phyloP scores from a whole-genome alignment of 2,113 vertebrate genomes.

The Lepidothrix coronata region DNA sequence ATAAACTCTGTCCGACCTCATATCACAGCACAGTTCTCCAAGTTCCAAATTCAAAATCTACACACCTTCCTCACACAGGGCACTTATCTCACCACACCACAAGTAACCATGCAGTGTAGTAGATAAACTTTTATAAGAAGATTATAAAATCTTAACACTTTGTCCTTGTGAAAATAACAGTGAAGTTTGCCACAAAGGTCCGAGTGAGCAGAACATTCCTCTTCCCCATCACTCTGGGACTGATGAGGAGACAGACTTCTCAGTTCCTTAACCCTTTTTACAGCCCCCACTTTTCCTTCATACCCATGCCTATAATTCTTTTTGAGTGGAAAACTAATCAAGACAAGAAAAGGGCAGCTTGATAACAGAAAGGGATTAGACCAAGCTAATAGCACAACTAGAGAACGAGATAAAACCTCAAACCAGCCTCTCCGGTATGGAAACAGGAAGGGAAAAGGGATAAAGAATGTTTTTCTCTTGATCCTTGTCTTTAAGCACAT shows the following conservation, averaged over 20 bases:
- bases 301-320: neutral
- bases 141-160: constrained; percentile 39
- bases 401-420: neutral
- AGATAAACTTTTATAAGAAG: constrained; percentile 53
- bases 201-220: neutral
- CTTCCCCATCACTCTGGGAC: neutral
- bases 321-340: neutral
- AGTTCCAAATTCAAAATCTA: constrained; percentile 2
- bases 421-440: neutral
- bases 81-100: constrained; percentile 35
- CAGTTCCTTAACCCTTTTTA: neutral
- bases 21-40: neutral
- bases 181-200: neutral
- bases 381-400: neutral
- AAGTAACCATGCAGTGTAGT: neutral
- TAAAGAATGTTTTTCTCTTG: neutral
- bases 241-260: neutral
- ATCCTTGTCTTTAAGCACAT: neutral
- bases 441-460: neutral
- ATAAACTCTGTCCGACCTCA: neutral
- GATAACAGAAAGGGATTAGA: neutral
- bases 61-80: neutral
- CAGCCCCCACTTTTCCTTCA: neutral
- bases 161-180: neutral
- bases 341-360: neutral